Evolutionary conservation across 2,797 vertebrate genomes (phyloP).

Genomic region (Iguana delicatissima): DNA sequence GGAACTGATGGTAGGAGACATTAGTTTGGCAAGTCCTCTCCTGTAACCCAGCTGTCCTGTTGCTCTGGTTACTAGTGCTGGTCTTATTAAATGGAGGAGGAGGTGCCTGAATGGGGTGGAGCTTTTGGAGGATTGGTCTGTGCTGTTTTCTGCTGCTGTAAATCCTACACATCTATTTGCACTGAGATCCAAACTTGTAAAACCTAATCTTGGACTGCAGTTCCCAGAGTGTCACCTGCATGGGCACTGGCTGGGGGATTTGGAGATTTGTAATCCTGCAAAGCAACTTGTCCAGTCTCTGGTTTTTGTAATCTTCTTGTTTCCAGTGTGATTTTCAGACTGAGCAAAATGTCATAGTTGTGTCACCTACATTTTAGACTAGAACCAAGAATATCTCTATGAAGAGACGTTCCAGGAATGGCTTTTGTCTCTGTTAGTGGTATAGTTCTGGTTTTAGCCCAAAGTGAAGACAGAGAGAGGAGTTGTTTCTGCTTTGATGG

Average conservation of each 20-base stretch:
- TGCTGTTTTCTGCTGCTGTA: not conserved
- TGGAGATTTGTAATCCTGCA: not conserved
- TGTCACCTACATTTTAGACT: not conserved
- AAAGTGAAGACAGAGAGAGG: too few relatives aligned
- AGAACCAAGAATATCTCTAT: not conserved
- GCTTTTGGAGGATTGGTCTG: not conserved
- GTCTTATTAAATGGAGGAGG: not conserved
- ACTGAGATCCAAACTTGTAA: not conserved
- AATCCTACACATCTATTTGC: not conserved
- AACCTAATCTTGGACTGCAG: not conserved
- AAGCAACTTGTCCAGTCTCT: not conserved
- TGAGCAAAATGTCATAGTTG: not conserved
- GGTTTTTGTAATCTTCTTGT: not conserved
- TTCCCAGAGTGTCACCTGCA: not conserved
- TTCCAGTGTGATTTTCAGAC: not conserved
- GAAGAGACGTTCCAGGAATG: not conserved
- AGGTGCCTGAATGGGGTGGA: too few relatives aligned
- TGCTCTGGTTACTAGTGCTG: not conserved
- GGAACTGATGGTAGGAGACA: not conserved
- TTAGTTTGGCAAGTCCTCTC: not conserved
- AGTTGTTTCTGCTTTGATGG: not conserved
- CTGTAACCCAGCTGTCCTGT: not conserved
- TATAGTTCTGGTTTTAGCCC: not conserved
- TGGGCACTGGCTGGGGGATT: not conserved
- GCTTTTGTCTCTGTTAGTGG: too few relatives aligned